These are phyloP conservation scores for Armadillidium nasatum DNA, from an alignment of 1,140 invertebrate genomes.

Conservation along the genomic window DNA sequence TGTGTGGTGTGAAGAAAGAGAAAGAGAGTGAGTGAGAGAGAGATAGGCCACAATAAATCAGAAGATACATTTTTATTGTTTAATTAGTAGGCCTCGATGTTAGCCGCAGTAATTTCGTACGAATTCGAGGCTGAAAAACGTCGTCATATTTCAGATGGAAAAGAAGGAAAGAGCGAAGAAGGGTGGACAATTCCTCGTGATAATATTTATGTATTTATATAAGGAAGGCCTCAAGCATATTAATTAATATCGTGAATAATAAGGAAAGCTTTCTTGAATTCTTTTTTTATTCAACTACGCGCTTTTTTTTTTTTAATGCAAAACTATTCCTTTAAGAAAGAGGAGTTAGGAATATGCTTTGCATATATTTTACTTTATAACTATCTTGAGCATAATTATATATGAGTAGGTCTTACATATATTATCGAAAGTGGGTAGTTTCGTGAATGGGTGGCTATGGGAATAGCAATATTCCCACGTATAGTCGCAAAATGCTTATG, in stretches of 20 bases:
- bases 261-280: neutral
- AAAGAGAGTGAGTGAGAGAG: too few relatives aligned
- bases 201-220: slow-evolving; percentile 1
- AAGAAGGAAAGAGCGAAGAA: neutral
- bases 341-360: too few relatives aligned
- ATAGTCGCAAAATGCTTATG: too few relatives aligned
- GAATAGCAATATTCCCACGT: too few relatives aligned
- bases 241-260: neutral
- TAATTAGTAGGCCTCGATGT: slow-evolving; percentile 2
- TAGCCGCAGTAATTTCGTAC: neutral
- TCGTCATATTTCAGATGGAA: neutral
- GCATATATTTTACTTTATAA: too few relatives aligned
- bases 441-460: too few relatives aligned
- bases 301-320: too few relatives aligned
- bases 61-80: neutral
- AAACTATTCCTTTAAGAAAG: too few relatives aligned
- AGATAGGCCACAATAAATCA: neutral
- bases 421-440: too few relatives aligned
- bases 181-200: neutral
- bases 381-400: too few relatives aligned
- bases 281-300: neutral
- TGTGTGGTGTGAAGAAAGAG: too few relatives aligned
- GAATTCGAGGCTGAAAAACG: neutral
- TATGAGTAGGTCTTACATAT: too few relatives aligned
- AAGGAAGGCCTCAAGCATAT: neutral